phyloP scores from a whole-genome alignment of 2,113 vertebrate genomes.

The Stomatorhinus ivindoensis region DNA sequence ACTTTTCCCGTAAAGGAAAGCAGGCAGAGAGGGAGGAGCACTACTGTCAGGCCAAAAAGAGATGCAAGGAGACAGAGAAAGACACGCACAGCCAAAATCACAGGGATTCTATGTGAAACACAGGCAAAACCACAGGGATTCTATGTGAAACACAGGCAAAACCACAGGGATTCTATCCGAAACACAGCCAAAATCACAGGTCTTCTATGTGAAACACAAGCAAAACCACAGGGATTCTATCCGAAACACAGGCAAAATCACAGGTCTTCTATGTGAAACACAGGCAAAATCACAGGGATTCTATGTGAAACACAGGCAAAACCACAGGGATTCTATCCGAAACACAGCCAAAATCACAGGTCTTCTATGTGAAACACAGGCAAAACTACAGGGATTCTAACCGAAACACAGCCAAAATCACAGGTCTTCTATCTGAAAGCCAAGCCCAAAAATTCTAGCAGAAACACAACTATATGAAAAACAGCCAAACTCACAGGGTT shows the following conservation, averaged over 20 bases:
- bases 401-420: background rate
- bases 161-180: background rate
- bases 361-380: background rate
- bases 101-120: background rate
- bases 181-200: background rate
- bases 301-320: background rate
- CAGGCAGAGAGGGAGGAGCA: background rate
- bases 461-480: background rate
- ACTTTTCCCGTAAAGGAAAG: background rate
- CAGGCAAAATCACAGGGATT: background rate
- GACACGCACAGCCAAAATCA: background rate
- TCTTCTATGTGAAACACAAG: background rate
- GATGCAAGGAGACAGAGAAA: background rate
- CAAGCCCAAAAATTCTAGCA: background rate
- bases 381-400: background rate
- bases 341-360: background rate
- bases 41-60: background rate
- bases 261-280: background rate
- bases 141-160: background rate
- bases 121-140: background rate
- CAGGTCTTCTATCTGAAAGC: too few relatives aligned
- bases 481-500: background rate
- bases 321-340: background rate
- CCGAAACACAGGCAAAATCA: background rate
- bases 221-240: background rate